Conservation (phyloP, 2,113 vertebrate species). For the Calidris pygmaea region DNA sequence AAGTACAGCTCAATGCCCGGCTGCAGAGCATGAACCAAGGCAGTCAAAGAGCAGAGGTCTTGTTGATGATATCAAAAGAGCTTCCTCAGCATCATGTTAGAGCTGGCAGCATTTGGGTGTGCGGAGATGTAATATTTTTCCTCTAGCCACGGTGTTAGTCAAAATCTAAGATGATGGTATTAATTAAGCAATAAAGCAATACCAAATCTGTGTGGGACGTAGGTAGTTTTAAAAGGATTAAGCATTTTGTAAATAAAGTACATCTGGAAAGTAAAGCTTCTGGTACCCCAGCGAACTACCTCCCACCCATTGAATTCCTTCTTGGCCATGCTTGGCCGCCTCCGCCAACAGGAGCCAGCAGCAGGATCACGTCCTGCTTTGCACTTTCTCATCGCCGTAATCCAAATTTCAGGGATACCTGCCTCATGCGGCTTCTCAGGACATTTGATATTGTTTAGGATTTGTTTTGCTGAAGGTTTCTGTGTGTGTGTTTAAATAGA, state of each 20-base stretch:
- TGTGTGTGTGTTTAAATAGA: conserved; percentile 26
- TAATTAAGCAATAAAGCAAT: conserved; percentile 40
- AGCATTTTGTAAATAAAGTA: conserved; percentile 24
- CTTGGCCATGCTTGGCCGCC: background rate
- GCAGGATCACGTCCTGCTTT: background rate
- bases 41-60: background rate
- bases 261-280: conserved; percentile 45
- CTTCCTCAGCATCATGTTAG: background rate
- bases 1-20: background rate
- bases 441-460: background rate
- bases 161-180: conserved; percentile 13
- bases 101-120: background rate
- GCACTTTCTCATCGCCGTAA: background rate
- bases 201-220: conserved; percentile 27
- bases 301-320: conserved; percentile 4
- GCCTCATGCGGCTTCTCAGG: background rate
- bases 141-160: background rate
- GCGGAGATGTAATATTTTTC: background rate
- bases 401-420: background rate
- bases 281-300: background rate
- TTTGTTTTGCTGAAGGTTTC: background rate
- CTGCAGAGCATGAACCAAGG: background rate
- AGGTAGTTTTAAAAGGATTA: conserved; percentile 57
- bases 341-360: background rate
- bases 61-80: background rate